Evolutionary conservation across 2,888 invertebrate genomes (phyloP), one percentile per base, ranked within the genome.

Genomic region (Caenorhabditis japonica): DNA sequence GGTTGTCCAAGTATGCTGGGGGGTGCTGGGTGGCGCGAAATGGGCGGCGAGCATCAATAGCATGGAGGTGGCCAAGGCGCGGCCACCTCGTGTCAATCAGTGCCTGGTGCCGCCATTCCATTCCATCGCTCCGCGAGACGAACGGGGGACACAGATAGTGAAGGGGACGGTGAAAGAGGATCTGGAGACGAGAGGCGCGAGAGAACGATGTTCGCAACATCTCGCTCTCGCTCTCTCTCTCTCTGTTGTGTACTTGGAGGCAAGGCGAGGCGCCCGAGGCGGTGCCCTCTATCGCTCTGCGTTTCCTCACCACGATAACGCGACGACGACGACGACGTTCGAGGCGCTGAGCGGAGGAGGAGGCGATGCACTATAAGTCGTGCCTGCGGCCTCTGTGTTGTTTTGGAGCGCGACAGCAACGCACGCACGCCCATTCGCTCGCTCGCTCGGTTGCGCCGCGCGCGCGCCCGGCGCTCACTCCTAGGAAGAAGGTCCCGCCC

Each of bases 131-230:
- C 44, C 33, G 27, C 15, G 44, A 55, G 19, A 47, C 62, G 53
- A 59, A 59, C 59, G 58, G 59, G 27, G 49, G 53, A 56, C 52
- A 59, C 36, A 59, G 53, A 46, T 52, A 25, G 53, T 52, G 59
- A 58, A 12, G 55, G 33, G 17, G 43, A n/a, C n/a, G 53, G 10
- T 5, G 51, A 46, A 49, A 44, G 62, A 38, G 38, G 47, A 36
- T 30, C 58, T 58, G 56, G 43, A 56, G 58, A 43, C 66, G 64
- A 64, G 56, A 56, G 58, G 33, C 30, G 25, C 46, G 68, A 61
- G 70, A 70, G 61, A 60, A 69, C 53, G 52, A 19, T 61, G 70
- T 70, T 70, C 70, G 70, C 70, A 70, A 70, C 70, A 70, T 61
- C 46, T 39, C 33, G 17, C 41, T 7, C 46, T n/a, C n/a, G n/a